Evolutionary conservation across 2,888 invertebrate species (phyloP), one percentile per base, ranked within the genome.

Genomic region (Ophion slaviceki): DNA sequence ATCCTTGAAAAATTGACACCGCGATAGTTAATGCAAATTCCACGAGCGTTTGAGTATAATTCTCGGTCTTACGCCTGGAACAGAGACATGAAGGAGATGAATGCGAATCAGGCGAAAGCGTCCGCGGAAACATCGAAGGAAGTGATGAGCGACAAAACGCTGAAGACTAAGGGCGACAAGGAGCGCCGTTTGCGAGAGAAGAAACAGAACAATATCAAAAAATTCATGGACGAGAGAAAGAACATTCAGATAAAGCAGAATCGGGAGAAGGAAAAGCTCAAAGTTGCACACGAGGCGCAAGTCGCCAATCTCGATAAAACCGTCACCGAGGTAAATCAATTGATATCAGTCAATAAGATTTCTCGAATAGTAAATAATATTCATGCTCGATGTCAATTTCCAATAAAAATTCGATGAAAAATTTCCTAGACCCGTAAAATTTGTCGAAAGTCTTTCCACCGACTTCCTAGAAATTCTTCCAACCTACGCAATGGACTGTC

Each of bases 41-140:
- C 40, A 8, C 40, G 40, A 6, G 8, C 40, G 40, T 40, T 40
- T 40, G 40, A 40, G 40, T 7, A 40, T 40, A 47, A 47, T 47
- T 47, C 3, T 11, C 11, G 47, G 2, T 47, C 10, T 14, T 40
- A 53, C 2, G 11, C 10, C 8, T 40, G 53, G 10, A 20, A 61
- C 90, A 96, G 96, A 87, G 96, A 96, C 85, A 95, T 95, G 86
- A 96, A 96, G 89, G 96, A 96, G 72, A 93, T 96, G 94, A 96
- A 96, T 89, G 94, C 95, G 32, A 94, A 94, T 87, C 96, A 96
- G 91, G 96, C 96, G 3, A 96, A 96, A 92, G 94, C 95, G 84
- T 96, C 96, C 0, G 96, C 96, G 84, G 96, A 96, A 89, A 96
- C 96, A n/a, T 95, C 95, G 4, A 96, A 95, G 90, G 95, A 95